These are phyloP conservation scores for Galerucella pusilla DNA, from an alignment of 2,888 invertebrate genomes.

Conservation along the genomic window DNA sequence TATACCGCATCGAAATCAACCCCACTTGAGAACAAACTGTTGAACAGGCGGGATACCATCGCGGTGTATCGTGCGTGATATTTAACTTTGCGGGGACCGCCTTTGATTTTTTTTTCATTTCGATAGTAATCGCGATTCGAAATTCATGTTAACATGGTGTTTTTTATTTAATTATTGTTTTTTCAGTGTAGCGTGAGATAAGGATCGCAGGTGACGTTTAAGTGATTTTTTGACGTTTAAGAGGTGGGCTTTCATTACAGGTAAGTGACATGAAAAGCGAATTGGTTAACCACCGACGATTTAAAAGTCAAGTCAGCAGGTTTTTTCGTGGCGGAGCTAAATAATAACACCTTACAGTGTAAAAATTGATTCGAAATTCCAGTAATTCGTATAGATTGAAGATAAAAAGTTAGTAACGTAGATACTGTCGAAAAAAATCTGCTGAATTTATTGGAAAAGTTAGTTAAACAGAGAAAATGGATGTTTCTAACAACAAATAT, in stretches of 20 bases:
- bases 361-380: background rate
- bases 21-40: conserved; percentile 65
- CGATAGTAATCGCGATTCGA: conserved; percentile 50
- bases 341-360: background rate
- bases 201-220: conserved; percentile 45
- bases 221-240: conserved; percentile 28
- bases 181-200: conserved; percentile 57
- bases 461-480: background rate
- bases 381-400: background rate
- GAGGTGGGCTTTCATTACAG: conserved; percentile 24
- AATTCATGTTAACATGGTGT: conserved; percentile 59
- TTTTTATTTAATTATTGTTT: conserved; percentile 58
- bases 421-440: background rate
- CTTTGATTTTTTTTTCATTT: conserved; percentile 18
- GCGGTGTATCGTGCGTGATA: conserved; percentile 41
- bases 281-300: background rate
- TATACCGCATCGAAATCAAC: conserved; percentile 51
- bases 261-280: conserved; percentile 24
- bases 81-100: conserved; percentile 35
- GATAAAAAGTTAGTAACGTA: background rate
- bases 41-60: conserved; percentile 49
- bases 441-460: background rate
- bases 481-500: background rate
- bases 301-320: conserved; percentile 1
- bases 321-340: background rate